phyloP scores from a whole-genome alignment of 2,113 vertebrate species.

The Abramis brama region DNA sequence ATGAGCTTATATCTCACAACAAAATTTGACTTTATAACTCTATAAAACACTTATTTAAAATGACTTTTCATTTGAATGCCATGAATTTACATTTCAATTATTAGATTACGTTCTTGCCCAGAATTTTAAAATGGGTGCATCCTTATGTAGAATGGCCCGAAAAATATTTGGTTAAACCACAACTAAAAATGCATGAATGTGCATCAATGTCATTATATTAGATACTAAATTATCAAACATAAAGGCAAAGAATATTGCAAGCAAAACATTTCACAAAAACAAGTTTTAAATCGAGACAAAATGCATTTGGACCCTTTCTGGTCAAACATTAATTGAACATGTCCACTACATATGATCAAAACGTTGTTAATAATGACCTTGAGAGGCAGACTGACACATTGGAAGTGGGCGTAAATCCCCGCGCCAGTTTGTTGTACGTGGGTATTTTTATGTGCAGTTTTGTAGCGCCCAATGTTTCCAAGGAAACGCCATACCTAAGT shows the following conservation, averaged over 20 bases:
- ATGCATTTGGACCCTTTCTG: neutral
- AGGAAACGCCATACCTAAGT: slow-evolving; percentile 81
- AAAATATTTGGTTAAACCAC: neutral
- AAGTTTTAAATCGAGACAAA: neutral
- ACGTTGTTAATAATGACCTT: neutral
- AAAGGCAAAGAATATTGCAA: neutral
- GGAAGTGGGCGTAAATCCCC: neutral
- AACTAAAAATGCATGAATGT: neutral
- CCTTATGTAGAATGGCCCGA: neutral
- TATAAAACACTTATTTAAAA: too few relatives aligned
- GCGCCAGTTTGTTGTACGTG: neutral
- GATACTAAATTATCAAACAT: neutral
- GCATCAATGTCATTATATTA: neutral
- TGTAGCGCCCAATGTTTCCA: slow-evolving; percentile 24
- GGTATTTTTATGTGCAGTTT: slow-evolving; percentile 34
- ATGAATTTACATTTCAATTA: neutral
- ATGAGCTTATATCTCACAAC: too few relatives aligned
- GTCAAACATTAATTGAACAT: neutral
- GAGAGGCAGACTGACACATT: slow-evolving; percentile 18
- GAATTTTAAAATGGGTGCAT: neutral
- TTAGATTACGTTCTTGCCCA: neutral
- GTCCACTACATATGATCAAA: neutral
- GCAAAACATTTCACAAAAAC: neutral
- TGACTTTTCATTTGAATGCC: too few relatives aligned
- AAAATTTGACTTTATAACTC: too few relatives aligned